Base-by-base conservation (phyloP, 2,888 invertebrate species). In the Perdita meconis region DNA sequence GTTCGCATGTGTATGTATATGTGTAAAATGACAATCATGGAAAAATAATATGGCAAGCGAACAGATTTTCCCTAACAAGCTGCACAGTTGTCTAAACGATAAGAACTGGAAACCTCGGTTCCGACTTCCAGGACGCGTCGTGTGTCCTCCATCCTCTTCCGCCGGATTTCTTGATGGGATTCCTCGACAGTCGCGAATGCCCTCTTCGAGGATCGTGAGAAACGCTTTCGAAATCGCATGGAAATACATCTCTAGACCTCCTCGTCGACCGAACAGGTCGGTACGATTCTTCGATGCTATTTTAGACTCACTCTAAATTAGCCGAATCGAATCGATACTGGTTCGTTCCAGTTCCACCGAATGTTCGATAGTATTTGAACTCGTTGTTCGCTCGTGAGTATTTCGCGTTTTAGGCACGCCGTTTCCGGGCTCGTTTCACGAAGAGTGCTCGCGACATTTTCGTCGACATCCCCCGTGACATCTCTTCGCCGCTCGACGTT, bases 31-130 rank as follows among this genome's bases (percentile, higher is more conserved):
- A 79, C 51, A 70, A 71, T 75, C 71, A 76, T 71, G 51, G 61
- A 80, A 56, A 80, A 69, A 71, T 65, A 60, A 69, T 80, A 80
- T 76, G 80, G 71, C 77, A 84, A 78, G 65, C 75, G 72, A 80
- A 61, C 42, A 47, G 61, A 40, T 77, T 55, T 38, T 56, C 63
- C 47, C 44, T 69, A 76, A 67, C 42, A 68, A 68, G 47, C 60
- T 70, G 56, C 26, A 42, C 65, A 61, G 53, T 61, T 78, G 53
- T 69, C 59, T 56, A 63, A 61, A 24, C 44, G 50, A 77, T 30
- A 24, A 50, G 34, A 40, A 6, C 50, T 63, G 44, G 51, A 38
- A 74, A 77, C 34, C 40, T 12, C 26, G 8, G n/a, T 64, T 61
- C 50, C 53, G 36, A 55, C 6, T 22, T 12, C 19, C 30, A 47